A percentile compares a stretch with the other conserved stretches of the same genome.
phyloP scores from a whole-genome alignment of 2,888 invertebrate genomes.

The Thymelicus acteon region DNA sequence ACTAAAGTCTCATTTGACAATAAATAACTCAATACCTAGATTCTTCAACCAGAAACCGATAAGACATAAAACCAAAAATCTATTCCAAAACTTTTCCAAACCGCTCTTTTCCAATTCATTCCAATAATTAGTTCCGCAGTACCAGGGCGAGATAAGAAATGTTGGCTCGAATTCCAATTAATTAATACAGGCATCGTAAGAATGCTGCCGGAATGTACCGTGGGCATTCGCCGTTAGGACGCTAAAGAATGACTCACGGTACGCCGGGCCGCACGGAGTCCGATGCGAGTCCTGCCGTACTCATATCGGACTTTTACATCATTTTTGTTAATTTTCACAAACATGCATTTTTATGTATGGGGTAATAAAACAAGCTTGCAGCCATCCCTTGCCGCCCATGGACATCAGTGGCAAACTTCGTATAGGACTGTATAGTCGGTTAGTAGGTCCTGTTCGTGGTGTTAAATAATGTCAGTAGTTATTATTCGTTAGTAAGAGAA shows the following conservation, averaged over 20 bases:
- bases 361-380: too few species aligned
- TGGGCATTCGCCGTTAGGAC: constrained; percentile 34
- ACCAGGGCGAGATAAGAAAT: constrained; percentile 38
- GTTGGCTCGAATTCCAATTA: constrained; percentile 44
- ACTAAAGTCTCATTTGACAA: too few species aligned
- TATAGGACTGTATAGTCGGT: too few species aligned
- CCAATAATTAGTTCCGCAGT: constrained; percentile 36
- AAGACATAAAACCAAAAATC: background rate
- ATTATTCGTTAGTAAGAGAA: too few species aligned
- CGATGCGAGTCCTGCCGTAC: too few species aligned
- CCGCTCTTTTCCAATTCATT: constrained; percentile 24
- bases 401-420: too few species aligned
- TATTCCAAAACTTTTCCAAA: constrained; percentile 24
- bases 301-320: background rate
- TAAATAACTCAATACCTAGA: background rate
- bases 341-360: too few species aligned
- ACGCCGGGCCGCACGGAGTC: background rate
- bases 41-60: background rate
- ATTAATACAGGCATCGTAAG: constrained; percentile 46
- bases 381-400: too few species aligned
- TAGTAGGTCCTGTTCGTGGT: too few species aligned
- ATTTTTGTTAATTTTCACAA: background rate
- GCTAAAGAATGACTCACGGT: constrained; percentile 12
- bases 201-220: constrained; percentile 40
- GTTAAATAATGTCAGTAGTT: too few species aligned